Base-by-base conservation (phyloP, 1,140 invertebrate species). In the Anadara kagoshimensis region DNA sequence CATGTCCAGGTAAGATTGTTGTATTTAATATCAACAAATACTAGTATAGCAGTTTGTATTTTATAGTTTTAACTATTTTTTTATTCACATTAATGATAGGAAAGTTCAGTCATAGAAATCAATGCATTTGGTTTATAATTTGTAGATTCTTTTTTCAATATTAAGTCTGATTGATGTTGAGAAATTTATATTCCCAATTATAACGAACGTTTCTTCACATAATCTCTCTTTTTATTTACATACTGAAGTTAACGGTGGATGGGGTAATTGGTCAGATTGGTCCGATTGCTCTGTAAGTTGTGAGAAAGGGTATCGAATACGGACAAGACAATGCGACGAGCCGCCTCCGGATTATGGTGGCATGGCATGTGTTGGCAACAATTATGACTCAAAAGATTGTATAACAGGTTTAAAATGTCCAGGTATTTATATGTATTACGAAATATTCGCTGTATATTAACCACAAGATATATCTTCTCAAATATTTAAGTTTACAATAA, bases 311-410 rank as follows among this genome's bases (percentile, higher is more conserved):
- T 16, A 11, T 22, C 43, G 20, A 1, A 64, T 20, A 12, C 12
- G 22, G 7, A 18, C n/a, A 8, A 45, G 67, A 26, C 54, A 41
- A 18, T 69, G 67, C 18, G 47, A 58, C 43, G 54, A 69, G 12
- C 67, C 67, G 16, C 11, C 36, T 43, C 67, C 67, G 26, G 43
- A 59, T 20, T 36, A 59, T 59, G 54, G 54, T 36, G 67, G 67
- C 14, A 36, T 14, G 10, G 11, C 43, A 20, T 69, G 67, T 59
- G n/a, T 20, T 10, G 67, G 67, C 4, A 14, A 16, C 16, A 20
- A 5, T 11, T 47, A 54, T 29, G n/a, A 16, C 7, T 0, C 41
- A 16, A 11, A 36, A 45, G 29, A 24, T 4, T 68, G 65, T 22
- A 26, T 20, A 24, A 57, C 65, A 14, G 16, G 41, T 0, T 36